These are phyloP conservation scores for Tenrec ecaudatus DNA, from an alignment of 2,113 vertebrate species.

Conservation along the genomic window DNA sequence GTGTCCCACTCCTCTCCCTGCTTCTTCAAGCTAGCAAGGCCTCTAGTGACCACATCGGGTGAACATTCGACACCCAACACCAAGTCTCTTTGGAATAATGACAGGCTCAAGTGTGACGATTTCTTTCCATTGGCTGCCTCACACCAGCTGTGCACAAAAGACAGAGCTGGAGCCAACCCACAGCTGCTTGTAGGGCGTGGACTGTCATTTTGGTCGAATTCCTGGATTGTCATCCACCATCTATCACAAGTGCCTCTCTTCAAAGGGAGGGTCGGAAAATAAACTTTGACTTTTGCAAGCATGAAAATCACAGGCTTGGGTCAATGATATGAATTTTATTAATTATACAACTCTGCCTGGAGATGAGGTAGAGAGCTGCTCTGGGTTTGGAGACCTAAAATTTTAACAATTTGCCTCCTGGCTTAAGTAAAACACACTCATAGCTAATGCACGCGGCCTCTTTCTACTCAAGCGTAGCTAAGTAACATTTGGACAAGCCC, in stretches of 20 bases:
- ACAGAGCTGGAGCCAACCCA: conserved; percentile 33
- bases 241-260: conserved; percentile 75
- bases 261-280: conserved; percentile 74
- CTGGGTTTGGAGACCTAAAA: conserved; percentile 66
- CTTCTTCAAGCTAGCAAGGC: neutral
- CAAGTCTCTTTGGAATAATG: conserved; percentile 49
- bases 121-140: conserved; percentile 74
- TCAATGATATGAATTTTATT: conserved; percentile 73
- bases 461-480: neutral
- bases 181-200: conserved; percentile 75
- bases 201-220: conserved; percentile 79
- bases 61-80: conserved; percentile 33
- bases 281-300: conserved; percentile 71
- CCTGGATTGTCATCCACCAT: conserved; percentile 80
- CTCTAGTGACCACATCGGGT: neutral
- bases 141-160: conserved; percentile 58
- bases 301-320: conserved; percentile 72
- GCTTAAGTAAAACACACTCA: neutral
- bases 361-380: conserved; percentile 69
- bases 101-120: neutral
- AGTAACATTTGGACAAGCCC: neutral
- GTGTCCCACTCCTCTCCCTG: conserved; percentile 3
- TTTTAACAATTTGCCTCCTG: conserved; percentile 69
- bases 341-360: conserved; percentile 78
- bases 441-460: neutral